Evolutionary conservation across 2,113 vertebrate species (phyloP), one percentile per base, ranked within the genome.

Genomic region (Amphiprion ocellaris): DNA sequence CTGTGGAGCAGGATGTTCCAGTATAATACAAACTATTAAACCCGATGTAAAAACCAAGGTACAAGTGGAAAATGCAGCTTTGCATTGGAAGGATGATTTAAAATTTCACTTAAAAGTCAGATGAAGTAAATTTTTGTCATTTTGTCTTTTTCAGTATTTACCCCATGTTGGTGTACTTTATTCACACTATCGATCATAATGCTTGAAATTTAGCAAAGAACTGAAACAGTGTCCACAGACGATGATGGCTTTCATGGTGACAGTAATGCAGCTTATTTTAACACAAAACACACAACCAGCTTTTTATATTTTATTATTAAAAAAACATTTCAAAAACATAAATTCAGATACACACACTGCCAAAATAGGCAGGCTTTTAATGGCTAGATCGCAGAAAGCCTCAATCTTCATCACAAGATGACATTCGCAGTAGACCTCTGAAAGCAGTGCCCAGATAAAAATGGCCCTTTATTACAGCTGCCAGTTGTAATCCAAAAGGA

Each of bases 261-360:
- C 9, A 61, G 30, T 77, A 16, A 69, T 46, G 17, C 5, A 28
- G 1, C 21, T 58, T 58, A 47, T n/a, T 56, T 60, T 14, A 52
- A n/a, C 39, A 69, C 1, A 85, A 64, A 58, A 67, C 3, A 39
- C 1, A 1, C 39, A 30, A 59, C 3, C 0, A 17, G 49, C 12
- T 30, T 83, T 84, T 82, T 58, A 17, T 50, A 49, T 81, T 85
- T 88, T 84, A 81, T 87, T 79, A 81, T 74, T 82, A 73, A 79
- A 82, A 88, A 89, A 75, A 74, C 4, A 55, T 15, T 53, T 49
- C 7, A 50, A 14, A 37, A 30, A 69, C 6, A 53, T 70, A 41
- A 21, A 52, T 82, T 78, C 23, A 67, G 69, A 71, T 77, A 46
- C 33, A 56, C 41, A 86, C 46, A 83, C 7, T 79, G 59, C 52